Evolutionary conservation across 2,888 invertebrate genomes (phyloP).

Genomic region (Xanthostigma xanthostigma): DNA sequence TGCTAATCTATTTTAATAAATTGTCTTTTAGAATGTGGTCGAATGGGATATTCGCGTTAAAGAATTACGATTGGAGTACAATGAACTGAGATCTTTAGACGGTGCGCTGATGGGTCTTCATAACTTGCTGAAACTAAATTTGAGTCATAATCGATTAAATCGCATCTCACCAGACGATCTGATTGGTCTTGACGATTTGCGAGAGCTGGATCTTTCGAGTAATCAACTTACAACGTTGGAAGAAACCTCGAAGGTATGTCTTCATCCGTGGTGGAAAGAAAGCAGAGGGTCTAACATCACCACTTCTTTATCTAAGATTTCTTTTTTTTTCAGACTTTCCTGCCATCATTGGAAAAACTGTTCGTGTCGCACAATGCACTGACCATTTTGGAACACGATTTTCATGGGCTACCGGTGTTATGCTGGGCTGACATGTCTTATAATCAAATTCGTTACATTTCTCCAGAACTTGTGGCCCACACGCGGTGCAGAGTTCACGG

Average conservation of each 20-base stretch:
- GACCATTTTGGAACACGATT: slow-evolving; percentile 59
- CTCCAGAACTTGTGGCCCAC: slow-evolving; percentile 61
- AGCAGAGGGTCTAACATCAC: too few relatives aligned
- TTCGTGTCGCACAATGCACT: slow-evolving; percentile 65
- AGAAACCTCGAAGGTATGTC: slow-evolving; percentile 63
- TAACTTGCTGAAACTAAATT: slow-evolving; percentile 52
- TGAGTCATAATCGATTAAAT: slow-evolving; percentile 60
- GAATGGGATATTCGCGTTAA: slow-evolving; percentile 58
- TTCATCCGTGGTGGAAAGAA: slow-evolving; percentile 12
- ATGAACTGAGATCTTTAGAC: slow-evolving; percentile 51
- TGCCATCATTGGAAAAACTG: slow-evolving; percentile 61
- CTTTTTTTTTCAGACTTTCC: slow-evolving; percentile 47
- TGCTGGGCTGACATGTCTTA: slow-evolving; percentile 68
- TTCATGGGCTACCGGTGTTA: slow-evolving; percentile 66
- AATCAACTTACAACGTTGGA: slow-evolving; percentile 63
- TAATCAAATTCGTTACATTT: slow-evolving; percentile 58
- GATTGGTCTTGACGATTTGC: slow-evolving; percentile 58
- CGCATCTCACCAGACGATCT: slow-evolving; percentile 63
- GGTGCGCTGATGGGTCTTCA: slow-evolving; percentile 63
- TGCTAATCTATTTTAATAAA: slow-evolving; percentile 1
- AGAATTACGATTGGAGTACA: slow-evolving; percentile 60
- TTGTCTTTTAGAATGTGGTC: slow-evolving; percentile 48
- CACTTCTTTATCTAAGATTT: slow-evolving; percentile 5
- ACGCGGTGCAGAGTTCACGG: slow-evolving; percentile 68
- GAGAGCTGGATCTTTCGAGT: slow-evolving; percentile 60